Evolutionary conservation across 2,888 invertebrate species (phyloP).

Genomic region (Nymphalis urticae): DNA sequence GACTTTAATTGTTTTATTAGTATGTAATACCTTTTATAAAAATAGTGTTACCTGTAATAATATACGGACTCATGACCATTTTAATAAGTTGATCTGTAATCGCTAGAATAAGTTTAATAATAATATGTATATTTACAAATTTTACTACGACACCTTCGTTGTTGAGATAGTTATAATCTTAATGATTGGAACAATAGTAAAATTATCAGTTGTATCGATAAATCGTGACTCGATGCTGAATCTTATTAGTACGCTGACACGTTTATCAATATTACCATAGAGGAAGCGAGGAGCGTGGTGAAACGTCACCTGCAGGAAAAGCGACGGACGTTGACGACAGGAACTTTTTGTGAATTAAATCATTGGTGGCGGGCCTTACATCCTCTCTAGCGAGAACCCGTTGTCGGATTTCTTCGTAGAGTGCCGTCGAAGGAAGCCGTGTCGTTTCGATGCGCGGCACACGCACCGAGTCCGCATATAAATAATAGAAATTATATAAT

Average conservation of each 20-base stretch:
- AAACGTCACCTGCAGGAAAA: conserved; percentile 63
- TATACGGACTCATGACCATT: too few species aligned
- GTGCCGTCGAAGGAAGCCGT: conserved; percentile 64
- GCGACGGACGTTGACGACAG: conserved; percentile 56
- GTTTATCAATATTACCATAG: conserved; percentile 64
- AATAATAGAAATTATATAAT: conserved; percentile 81
- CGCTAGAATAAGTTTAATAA: not conserved
- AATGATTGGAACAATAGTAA: conserved; percentile 3
- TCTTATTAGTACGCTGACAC: conserved; percentile 70
- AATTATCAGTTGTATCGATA: conserved; percentile 40
- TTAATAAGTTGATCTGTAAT: not conserved
- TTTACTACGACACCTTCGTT: not conserved
- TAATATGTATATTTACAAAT: not conserved
- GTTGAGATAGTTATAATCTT: not conserved
- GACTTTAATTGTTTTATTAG: too few species aligned
- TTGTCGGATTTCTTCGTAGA: conserved; percentile 65
- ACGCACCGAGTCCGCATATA: conserved; percentile 70
- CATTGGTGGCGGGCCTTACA: conserved; percentile 60
- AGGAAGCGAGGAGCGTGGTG: conserved; percentile 64
- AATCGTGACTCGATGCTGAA: conserved; percentile 57
- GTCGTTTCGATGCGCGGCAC: conserved; percentile 65
- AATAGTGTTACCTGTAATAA: too few species aligned
- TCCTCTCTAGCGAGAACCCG: conserved; percentile 73
- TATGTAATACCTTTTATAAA: too few species aligned
- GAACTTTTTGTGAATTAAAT: conserved; percentile 72